Conservation (phyloP, 2,888 invertebrate species). For the Calliphora vomitoria region DNA sequence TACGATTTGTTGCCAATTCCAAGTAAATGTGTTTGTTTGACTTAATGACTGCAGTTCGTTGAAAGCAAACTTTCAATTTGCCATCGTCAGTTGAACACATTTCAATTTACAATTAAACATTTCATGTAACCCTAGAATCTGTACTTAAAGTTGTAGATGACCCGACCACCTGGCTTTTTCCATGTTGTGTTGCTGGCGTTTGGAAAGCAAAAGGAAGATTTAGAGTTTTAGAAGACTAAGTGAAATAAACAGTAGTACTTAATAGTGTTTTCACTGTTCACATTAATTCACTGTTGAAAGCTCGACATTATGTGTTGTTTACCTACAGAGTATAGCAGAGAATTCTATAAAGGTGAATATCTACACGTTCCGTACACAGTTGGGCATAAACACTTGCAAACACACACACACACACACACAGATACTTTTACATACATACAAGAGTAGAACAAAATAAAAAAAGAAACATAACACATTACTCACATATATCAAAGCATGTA, state of each 20-base stretch:
- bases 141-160: too few relatives aligned
- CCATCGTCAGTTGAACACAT: constrained; percentile 12
- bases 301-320: constrained; percentile 54
- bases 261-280: constrained; percentile 56
- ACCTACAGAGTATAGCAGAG: background rate
- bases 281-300: constrained; percentile 69
- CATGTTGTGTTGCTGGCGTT: too few relatives aligned
- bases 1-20: background rate
- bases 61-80: constrained; percentile 23
- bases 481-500: background rate
- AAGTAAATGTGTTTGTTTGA: too few relatives aligned
- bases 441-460: background rate
- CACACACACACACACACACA: background rate
- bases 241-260: background rate
- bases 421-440: background rate
- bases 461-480: constrained; percentile 14
- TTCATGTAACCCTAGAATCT: too few relatives aligned
- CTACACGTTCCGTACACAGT: constrained; percentile 55
- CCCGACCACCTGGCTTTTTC: too few relatives aligned
- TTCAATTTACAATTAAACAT: constrained; percentile 40
- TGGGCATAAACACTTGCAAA: constrained; percentile 15
- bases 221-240: background rate
- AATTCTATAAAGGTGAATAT: constrained; percentile 55
- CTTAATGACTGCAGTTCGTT: too few relatives aligned
- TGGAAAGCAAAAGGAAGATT: too few relatives aligned